Conservation (phyloP, 2,113 vertebrate genomes). For the Neogobius melanostomus region DNA sequence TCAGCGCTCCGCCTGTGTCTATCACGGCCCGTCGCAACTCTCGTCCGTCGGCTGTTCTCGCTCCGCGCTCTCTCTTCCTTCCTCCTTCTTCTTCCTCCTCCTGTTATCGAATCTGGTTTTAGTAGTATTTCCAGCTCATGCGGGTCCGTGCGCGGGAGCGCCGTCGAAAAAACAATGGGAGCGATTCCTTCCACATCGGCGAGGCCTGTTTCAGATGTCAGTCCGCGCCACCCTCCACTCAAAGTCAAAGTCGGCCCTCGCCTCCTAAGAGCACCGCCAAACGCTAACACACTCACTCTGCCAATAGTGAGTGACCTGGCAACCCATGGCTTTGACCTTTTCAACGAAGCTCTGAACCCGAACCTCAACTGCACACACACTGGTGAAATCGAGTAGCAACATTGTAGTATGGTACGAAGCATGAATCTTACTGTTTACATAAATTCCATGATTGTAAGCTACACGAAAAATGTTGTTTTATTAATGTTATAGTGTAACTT, state of each 20-base stretch:
- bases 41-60: slow-evolving; percentile 35
- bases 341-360: slow-evolving; percentile 28
- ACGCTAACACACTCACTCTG: slow-evolving; percentile 25
- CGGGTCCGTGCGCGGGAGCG: slow-evolving; percentile 13
- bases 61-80: slow-evolving; percentile 22
- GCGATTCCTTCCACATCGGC: slow-evolving; percentile 26
- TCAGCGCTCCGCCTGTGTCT: slow-evolving; percentile 53
- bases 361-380: neutral
- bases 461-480: no score
- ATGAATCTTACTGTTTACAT: neutral
- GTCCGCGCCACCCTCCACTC: slow-evolving; percentile 11
- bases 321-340: slow-evolving; percentile 25
- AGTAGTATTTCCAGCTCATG: slow-evolving; percentile 9
- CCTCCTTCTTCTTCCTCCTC: neutral
- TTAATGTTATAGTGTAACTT: no score
- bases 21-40: slow-evolving; percentile 25
- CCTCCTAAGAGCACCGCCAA: slow-evolving; percentile 7
- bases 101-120: slow-evolving; percentile 26
- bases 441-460: no score
- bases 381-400: neutral
- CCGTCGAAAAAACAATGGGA: slow-evolving; percentile 21
- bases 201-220: slow-evolving; percentile 37
- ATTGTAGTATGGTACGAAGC: neutral
- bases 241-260: neutral
- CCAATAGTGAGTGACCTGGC: slow-evolving; percentile 22